A percentile compares a stretch with the other conserved stretches of the same genome.
Evolutionary conservation across 2,888 invertebrate genomes (phyloP).

Genomic region (Isoperla grammatica): DNA sequence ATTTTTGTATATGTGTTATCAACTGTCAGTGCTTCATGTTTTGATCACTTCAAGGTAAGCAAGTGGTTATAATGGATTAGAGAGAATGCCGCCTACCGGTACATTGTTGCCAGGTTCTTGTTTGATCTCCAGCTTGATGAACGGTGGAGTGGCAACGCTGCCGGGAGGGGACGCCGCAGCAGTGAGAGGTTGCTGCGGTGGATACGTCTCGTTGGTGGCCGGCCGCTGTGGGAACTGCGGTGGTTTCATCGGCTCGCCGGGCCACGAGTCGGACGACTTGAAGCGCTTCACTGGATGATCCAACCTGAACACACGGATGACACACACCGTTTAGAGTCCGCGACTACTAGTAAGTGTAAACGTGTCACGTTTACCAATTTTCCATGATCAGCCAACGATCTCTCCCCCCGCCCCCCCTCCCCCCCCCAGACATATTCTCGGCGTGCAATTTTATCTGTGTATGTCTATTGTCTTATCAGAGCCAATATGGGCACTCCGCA

Average conservation of each 20-base stretch:
- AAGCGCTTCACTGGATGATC: constrained; percentile 88
- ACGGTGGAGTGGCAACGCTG: constrained; percentile 43
- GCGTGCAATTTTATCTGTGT: too few species aligned
- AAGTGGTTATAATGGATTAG: background rate
- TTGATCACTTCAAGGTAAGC: constrained; percentile 16
- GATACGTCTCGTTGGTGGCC: constrained; percentile 32
- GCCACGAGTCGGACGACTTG: constrained; percentile 45
- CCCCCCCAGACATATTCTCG: too few species aligned
- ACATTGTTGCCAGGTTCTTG: constrained; percentile 51
- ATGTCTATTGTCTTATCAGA: too few species aligned
- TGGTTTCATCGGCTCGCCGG: constrained; percentile 22
- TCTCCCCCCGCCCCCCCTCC: too few species aligned
- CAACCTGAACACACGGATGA: constrained; percentile 51
- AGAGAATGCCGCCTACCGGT: constrained; percentile 37
- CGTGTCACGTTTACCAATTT: too few species aligned
- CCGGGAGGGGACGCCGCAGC: constrained; percentile 30
- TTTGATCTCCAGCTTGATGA: constrained; percentile 54
- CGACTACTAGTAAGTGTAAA: too few species aligned
- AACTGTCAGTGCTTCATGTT: constrained; percentile 18
- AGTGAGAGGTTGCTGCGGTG: constrained; percentile 24
- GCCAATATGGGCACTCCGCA: too few species aligned
- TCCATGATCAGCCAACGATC: too few species aligned
- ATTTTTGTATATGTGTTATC: constrained; percentile 18
- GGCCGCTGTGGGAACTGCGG: constrained; percentile 39
- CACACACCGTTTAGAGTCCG: background rate